Base-by-base conservation (phyloP, 2,888 invertebrate species). In the Myopa testacea region DNA sequence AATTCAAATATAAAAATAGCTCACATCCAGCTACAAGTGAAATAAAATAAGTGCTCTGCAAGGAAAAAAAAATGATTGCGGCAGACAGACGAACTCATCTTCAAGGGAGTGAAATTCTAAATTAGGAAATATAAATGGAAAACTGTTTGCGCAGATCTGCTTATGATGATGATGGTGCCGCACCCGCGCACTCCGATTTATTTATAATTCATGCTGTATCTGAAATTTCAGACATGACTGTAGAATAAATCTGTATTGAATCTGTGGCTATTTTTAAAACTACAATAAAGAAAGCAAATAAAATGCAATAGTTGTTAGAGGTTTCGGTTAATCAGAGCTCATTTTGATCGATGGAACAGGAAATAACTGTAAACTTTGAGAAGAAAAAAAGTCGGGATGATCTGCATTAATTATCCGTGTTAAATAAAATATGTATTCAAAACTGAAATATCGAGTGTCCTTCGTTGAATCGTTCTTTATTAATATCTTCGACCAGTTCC, bases 51-150 rank as follows among this genome's bases (percentile, higher is more conserved):
- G 55, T 55, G 10, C 37, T 50, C 45, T 8, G 26, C 37, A 34
- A 19, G 34, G 10, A 68, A 26, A 34, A 70, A 55, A 4, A 52
- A 37, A n/a, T 55, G 55, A 55, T 16, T n/a, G 14, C 55, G n/a
- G 37, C 34, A n/a, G 4, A 38, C 5, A n/a, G 14, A 38, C 7
- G 16, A 34, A 50, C 16, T 34, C 8, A 63, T 63, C 45, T 74
- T 65, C 63, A 65, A 50, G 74, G 65, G 65, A 74, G 65, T 34
- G 58, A 50, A 65, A 50, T 60, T 75, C 75, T 75, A 75, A 68
- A 60, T 75, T 75, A 60, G 75, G 75, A 75, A 75, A 69, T 45
- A 34, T 26, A 60, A 75, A 38, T n/a, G 68, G 34, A 75, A 75
- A 62, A 67, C 16, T 26, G 45, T 73, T 37, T 58, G 60, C 37